These are phyloP conservation scores for Puma concolor DNA, from an alignment of 2,113 vertebrate species.

Conservation along the genomic window DNA sequence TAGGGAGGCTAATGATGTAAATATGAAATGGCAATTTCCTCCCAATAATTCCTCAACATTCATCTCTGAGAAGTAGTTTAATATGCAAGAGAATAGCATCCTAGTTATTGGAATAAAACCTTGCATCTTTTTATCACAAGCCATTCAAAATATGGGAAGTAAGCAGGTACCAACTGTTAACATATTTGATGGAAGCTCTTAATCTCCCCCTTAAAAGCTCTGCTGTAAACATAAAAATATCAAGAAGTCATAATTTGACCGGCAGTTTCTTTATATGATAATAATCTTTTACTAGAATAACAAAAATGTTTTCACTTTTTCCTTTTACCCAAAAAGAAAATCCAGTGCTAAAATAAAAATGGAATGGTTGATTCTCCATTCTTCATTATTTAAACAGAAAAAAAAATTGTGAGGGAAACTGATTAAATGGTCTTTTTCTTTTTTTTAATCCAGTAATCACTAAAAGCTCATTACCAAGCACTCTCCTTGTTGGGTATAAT, in stretches of 20 bases:
- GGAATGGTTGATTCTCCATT: background rate
- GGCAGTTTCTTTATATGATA: slow-evolving; percentile 33
- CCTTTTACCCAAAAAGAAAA: slow-evolving; percentile 9
- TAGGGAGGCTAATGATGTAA: slow-evolving; percentile 13
- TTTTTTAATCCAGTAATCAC: background rate
- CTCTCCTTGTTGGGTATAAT: slow-evolving; percentile 41
- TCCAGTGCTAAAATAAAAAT: slow-evolving; percentile 33
- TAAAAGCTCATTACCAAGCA: slow-evolving; percentile 58
- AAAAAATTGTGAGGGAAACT: background rate
- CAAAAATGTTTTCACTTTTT: slow-evolving; percentile 26
- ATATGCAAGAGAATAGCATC: background rate
- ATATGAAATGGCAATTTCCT: slow-evolving; percentile 40
- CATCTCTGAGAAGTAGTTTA: slow-evolving; percentile 8
- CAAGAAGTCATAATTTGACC: slow-evolving; percentile 16
- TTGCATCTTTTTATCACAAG: slow-evolving; percentile 30
- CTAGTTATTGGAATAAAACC: slow-evolving; percentile 43
- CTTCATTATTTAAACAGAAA: background rate
- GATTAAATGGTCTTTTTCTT: slow-evolving; percentile 19
- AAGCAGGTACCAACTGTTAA: background rate
- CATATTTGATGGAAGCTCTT: background rate
- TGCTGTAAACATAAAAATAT: slow-evolving; percentile 11
- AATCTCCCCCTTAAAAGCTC: slow-evolving; percentile 18
- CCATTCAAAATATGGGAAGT: slow-evolving; percentile 3
- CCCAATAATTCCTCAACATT: background rate
- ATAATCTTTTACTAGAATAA: background rate